Conservation (phyloP, 2,797 vertebrate species). For the Eulemur mongoz region DNA sequence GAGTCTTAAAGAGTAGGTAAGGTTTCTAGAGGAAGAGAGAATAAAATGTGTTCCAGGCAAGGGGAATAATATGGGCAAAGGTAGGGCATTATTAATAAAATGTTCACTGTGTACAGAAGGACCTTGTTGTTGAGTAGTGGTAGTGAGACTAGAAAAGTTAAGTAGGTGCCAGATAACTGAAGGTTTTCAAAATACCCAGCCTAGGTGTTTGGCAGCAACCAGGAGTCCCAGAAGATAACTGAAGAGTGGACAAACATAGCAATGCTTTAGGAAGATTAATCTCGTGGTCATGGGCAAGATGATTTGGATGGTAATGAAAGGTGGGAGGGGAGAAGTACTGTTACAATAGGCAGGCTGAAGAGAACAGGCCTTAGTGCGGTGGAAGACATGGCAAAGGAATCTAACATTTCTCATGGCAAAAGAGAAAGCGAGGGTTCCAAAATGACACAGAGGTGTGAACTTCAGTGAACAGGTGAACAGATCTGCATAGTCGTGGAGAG, state of each 20-base stretch:
- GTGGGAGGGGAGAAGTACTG: neutral
- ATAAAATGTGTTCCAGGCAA: neutral
- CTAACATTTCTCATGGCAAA: neutral
- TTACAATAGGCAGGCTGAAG: neutral
- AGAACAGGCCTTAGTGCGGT: neutral
- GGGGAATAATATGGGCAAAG: neutral
- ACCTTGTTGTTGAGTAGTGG: neutral
- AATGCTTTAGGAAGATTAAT: neutral
- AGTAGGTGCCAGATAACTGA: slow-evolving; percentile 37
- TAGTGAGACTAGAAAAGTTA: slow-evolving; percentile 47
- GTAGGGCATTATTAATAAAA: neutral
- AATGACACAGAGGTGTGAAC: neutral
- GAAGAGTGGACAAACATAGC: neutral
- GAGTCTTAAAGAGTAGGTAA: neutral
- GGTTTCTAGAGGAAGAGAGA: neutral
- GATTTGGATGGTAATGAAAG: neutral
- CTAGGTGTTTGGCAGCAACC: slow-evolving; percentile 45
- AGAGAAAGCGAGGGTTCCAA: neutral
- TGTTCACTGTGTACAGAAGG: neutral
- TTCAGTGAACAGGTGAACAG: neutral
- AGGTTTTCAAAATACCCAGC: slow-evolving; percentile 44
- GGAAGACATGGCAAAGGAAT: neutral
- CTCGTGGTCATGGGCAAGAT: neutral
- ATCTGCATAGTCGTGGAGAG: neutral
- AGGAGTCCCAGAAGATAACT: slow-evolving; percentile 17